Evolutionary conservation across 2,113 vertebrate species (phyloP).

Genomic region (Zosterops hypoxanthus): DNA sequence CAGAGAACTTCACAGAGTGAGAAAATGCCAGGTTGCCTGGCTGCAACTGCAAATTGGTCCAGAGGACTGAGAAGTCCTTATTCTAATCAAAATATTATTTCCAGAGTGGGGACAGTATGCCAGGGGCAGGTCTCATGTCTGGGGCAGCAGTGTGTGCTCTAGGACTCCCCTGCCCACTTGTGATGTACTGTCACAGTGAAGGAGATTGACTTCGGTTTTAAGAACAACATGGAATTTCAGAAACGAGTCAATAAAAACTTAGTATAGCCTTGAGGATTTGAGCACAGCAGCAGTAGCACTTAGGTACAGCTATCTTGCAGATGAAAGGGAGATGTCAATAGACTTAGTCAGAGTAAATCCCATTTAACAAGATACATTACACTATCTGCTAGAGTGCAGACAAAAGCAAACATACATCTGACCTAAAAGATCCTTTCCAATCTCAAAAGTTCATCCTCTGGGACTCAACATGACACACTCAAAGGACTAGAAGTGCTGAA

Average conservation of each 20-base stretch:
- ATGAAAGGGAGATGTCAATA: background rate
- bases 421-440: slow-evolving; percentile 16
- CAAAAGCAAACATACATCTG: background rate
- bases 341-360: background rate
- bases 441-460: background rate
- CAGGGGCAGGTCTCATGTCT: background rate
- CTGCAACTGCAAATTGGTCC: background rate
- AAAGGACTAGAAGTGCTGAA: background rate
- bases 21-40: background rate
- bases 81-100: background rate
- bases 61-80: background rate
- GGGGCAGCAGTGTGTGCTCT: background rate
- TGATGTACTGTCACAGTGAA: background rate
- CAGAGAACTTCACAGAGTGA: background rate
- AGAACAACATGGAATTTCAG: background rate
- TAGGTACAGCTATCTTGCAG: background rate
- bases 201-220: background rate
- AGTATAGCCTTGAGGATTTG: background rate
- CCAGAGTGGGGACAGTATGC: fast-evolving
- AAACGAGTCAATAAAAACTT: background rate
- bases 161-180: background rate
- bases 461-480: background rate
- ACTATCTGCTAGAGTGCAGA: background rate
- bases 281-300: background rate
- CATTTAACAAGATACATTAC: background rate